Percentiles rank a stretch among this genome's conserved stretches.
Conservation (phyloP, 2,113 vertebrate genomes). For the Serilophus lunatus region DNA sequence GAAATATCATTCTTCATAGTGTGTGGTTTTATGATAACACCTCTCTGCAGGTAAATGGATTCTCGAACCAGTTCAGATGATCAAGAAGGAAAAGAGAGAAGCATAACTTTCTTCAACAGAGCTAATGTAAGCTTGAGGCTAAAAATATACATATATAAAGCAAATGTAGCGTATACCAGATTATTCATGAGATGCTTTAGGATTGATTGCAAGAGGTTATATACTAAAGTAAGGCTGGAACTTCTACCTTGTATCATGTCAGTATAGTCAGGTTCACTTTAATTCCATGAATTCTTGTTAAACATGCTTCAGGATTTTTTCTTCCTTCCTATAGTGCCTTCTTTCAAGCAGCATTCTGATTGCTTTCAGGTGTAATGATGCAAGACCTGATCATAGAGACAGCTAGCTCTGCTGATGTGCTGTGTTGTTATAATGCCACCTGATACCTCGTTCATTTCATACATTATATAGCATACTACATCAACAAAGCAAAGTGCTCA, state of each 20-base stretch:
- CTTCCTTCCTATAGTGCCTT: background rate
- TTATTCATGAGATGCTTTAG: background rate
- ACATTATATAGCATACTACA: background rate
- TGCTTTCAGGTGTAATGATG: constrained; percentile 42
- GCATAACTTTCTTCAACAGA: background rate
- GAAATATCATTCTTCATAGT: background rate
- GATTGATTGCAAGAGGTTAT: background rate
- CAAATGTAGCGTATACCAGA: background rate
- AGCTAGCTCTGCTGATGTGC: constrained; percentile 23
- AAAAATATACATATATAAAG: background rate
- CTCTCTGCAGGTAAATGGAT: background rate
- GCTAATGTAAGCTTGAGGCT: background rate
- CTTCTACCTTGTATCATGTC: background rate
- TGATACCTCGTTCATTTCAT: constrained; percentile 40
- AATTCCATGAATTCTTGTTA: background rate
- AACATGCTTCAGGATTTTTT: background rate
- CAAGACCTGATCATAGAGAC: constrained; percentile 45
- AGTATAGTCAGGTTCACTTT: background rate
- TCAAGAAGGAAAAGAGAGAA: background rate
- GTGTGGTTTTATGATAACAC: background rate
- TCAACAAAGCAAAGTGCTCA: constrained; percentile 28
- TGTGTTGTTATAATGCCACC: constrained; percentile 24
- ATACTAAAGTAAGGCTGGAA: background rate
- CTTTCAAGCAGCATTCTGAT: constrained; percentile 3
- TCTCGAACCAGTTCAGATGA: background rate